Conservation (phyloP, 2,888 invertebrate genomes). For the Lottia gigantea region DNA sequence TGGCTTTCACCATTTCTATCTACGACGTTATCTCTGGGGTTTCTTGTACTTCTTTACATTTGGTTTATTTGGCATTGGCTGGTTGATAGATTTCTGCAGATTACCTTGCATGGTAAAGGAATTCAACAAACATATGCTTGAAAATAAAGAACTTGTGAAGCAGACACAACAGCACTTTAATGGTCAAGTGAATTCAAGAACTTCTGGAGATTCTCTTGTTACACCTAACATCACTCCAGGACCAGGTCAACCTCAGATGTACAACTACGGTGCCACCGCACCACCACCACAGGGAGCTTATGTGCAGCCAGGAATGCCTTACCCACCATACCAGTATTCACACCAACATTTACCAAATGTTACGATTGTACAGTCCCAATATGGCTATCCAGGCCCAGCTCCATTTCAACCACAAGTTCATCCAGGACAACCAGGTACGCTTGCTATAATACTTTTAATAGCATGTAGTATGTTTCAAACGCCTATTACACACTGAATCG, state of each 20-base stretch:
- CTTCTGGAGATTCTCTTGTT: neutral
- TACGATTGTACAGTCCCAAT: no score
- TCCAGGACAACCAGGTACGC: no score
- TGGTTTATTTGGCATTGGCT: conserved; percentile 47
- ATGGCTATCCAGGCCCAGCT: no score
- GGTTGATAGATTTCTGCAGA: conserved; percentile 47
- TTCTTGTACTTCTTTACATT: conserved; percentile 46
- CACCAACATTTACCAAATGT: neutral
- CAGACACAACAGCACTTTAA: neutral
- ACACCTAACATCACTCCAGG: conserved; percentile 15
- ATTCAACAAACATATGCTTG: conserved; percentile 28
- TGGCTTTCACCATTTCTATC: conserved; percentile 42
- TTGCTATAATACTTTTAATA: no score
- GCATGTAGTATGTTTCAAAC: no score
- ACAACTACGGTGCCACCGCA: no score
- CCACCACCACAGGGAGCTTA: no score
- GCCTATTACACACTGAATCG: no score
- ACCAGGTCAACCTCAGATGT: neutral
- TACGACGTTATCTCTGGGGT: conserved; percentile 46
- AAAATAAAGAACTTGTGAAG: neutral
- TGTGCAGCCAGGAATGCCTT: neutral
- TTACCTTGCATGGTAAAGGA: conserved; percentile 43
- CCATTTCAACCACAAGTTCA: no score
- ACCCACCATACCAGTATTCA: neutral
- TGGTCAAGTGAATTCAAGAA: conserved; percentile 3